These are phyloP conservation scores for Holothuria glaberrima DNA, from an alignment of 35 echinoderm and acorn worm species.

Conservation along the genomic window DNA sequence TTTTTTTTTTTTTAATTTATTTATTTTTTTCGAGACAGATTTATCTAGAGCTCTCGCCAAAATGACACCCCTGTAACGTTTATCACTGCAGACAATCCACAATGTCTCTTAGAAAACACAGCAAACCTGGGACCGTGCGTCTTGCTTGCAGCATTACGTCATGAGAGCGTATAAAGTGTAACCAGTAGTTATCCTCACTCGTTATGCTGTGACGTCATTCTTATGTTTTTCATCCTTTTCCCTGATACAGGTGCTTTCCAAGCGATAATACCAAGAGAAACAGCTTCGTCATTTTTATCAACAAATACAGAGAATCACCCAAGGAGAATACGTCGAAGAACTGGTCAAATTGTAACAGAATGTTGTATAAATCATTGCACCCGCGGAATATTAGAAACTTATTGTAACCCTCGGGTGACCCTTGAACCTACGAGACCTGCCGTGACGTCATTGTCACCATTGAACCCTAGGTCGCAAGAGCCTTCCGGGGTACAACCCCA, in stretches of 20 bases:
- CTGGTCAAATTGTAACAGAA: slow-evolving; percentile 40
- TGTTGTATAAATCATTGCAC: slow-evolving; percentile 13
- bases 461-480: no score
- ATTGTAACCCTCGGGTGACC: slow-evolving; percentile 26
- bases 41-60: no score
- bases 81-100: no score
- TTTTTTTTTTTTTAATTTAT: no score
- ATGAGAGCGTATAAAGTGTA: no score
- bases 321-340: slow-evolving; percentile 25
- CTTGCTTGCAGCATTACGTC: no score
- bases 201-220: background rate
- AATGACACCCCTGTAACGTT: no score
- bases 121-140: no score
- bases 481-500: no score
- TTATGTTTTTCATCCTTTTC: background rate
- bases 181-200: background rate
- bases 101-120: no score
- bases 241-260: slow-evolving; percentile 1
- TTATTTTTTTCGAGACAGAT: no score
- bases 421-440: background rate
- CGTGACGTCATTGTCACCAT: slow-evolving; percentile 13
- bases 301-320: slow-evolving; percentile 20
- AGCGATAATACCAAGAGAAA: slow-evolving; percentile 23
- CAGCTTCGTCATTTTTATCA: slow-evolving; percentile 33
- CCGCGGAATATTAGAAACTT: slow-evolving; percentile 24